phyloP scores from a whole-genome alignment of 2,113 vertebrate genomes.

The Machaerirhynchus nigripectus region DNA sequence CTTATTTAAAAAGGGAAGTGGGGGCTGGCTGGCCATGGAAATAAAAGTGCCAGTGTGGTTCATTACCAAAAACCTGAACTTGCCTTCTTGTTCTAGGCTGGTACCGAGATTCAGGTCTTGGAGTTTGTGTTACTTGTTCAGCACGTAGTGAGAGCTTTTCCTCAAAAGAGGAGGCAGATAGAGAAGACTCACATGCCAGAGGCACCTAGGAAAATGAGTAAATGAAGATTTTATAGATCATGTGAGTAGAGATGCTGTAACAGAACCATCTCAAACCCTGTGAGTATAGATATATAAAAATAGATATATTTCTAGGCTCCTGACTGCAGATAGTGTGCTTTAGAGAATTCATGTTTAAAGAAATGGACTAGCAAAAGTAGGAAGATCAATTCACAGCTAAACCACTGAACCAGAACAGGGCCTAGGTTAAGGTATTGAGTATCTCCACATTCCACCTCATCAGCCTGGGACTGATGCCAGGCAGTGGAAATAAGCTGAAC shows the following conservation, averaged over 20 bases:
- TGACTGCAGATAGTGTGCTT: neutral
- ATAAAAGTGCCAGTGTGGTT: neutral
- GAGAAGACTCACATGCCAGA: neutral
- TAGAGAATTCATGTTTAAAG: neutral
- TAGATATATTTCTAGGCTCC: neutral
- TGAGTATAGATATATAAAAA: neutral
- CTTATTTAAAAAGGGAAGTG: neutral
- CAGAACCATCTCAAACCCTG: neutral
- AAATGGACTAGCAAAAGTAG: neutral
- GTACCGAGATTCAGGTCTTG: neutral
- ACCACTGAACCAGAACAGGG: neutral
- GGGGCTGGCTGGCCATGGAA: neutral
- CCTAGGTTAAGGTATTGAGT: neutral
- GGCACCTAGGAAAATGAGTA: slow-evolving; percentile 50
- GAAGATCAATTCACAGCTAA: neutral
- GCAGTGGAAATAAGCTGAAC: neutral
- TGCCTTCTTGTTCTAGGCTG: slow-evolving; percentile 54
- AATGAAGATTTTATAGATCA: neutral
- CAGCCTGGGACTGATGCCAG: neutral
- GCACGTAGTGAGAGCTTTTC: neutral
- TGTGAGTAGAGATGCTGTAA: neutral
- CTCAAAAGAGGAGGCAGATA: neutral
- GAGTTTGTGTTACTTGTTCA: neutral
- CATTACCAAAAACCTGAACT: neutral
- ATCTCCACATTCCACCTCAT: neutral